Evolutionary conservation across 1,140 invertebrate genomes (phyloP), one percentile per base, ranked within the genome.

Genomic region (Caenorhabditis briggsae): DNA sequence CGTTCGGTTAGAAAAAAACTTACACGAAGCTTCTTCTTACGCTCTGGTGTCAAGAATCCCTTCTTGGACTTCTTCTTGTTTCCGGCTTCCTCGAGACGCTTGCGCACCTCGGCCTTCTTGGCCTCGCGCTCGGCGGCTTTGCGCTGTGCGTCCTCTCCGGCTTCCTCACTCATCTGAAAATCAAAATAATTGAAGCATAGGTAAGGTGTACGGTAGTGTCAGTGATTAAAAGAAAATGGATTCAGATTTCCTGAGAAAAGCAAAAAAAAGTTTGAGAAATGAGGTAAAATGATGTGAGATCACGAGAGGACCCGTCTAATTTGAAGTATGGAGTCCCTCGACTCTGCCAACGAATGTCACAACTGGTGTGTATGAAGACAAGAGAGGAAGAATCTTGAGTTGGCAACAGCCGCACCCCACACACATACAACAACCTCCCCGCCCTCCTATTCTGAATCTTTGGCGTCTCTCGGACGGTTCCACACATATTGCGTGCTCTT

Each of bases 11-110:
- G 14, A 65, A 23, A 12, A 7, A 0, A 89, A 95, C 95, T 41
- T 94, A 96, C 89, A 58, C 89, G 85, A 23, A 89, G 89, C 88
- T 89, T 89, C 88, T 89, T 89, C 89, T 89, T 89, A 46, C 89
- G 86, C 61, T 89, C 89, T 70, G 89, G 89, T 33, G 89, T 89
- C 46, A 89, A 82, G 83, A 89, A 89, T 48, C 89, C 89, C 86
- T 89, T 89, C 83, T 89, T 89, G 82, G 88, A 83, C 84, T 91
- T 91, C 20, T 58, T 70, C 82, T 85, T 84, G 70, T 83, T 87
- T 53, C 89, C 89, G 86, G 89, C 88, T 55, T 89, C 89, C 46
- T 89, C 89, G 41, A 89, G 88, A 59, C 89, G 89, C 64, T 89
- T 89, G 64, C 89, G 89, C 88, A 88, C 89, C 78, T 89, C 88